A percentile compares a stretch with the other conserved stretches of the same genome.
These are phyloP conservation scores for Mizuhopecten yessoensis DNA, from an alignment of 1,140 invertebrate species.

Conservation along the genomic window DNA sequence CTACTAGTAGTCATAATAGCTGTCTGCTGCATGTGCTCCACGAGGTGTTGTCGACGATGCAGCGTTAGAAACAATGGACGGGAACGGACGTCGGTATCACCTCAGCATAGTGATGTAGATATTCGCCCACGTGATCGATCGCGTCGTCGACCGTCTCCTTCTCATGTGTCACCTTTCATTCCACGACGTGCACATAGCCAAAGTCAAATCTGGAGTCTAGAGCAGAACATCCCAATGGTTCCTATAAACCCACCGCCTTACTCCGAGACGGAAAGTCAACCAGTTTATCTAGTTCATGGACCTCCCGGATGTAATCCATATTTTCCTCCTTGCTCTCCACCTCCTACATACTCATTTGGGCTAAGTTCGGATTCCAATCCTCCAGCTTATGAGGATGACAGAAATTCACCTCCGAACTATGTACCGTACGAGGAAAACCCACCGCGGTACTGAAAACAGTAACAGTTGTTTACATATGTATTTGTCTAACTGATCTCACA, in stretches of 20 bases:
- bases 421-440: neutral
- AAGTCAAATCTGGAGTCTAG: neutral
- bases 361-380: constrained; percentile 6
- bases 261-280: neutral
- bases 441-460: neutral
- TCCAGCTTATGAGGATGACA: neutral
- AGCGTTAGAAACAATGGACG: neutral
- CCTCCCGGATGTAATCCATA: neutral
- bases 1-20: neutral
- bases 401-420: neutral
- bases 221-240: neutral
- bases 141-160: neutral
- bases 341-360: neutral
- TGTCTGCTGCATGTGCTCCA: neutral
- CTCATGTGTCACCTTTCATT: neutral
- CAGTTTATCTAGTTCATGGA: neutral
- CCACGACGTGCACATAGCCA: neutral
- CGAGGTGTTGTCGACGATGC: neutral
- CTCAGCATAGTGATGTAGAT: neutral
- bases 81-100: neutral
- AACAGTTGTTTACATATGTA: neutral
- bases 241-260: neutral
- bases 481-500: neutral
- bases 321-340: neutral
- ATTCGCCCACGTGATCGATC: neutral